phyloP scores from a whole-genome alignment of 2,797 vertebrate genomes.

The Botia almorhae region DNA sequence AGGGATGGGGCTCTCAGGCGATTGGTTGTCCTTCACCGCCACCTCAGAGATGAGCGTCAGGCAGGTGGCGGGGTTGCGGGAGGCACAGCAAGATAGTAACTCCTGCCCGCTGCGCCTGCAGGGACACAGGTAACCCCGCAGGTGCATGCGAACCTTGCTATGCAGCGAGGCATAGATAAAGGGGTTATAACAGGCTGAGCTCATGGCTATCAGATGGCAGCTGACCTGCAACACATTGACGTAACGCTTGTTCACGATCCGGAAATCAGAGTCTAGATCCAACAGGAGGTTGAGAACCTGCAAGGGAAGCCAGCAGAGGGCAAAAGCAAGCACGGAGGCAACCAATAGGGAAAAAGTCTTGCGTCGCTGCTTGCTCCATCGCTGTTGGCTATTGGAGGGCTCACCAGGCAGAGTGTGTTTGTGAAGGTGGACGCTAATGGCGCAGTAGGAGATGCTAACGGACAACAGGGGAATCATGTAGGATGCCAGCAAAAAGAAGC shows the following conservation, averaged over 20 bases:
- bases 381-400: constrained; percentile 67
- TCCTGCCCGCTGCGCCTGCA: constrained; percentile 51
- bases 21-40: constrained; percentile 45
- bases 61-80: constrained; percentile 43
- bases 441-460: constrained; percentile 80
- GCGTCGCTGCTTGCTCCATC: constrained; percentile 75
- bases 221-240: constrained; percentile 78
- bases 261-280: constrained; percentile 80
- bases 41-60: constrained; percentile 53
- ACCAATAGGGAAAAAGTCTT: constrained; percentile 79
- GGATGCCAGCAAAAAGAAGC: constrained; percentile 72
- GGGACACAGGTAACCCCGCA: constrained; percentile 71
- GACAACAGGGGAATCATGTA: constrained; percentile 82
- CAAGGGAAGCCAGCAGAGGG: constrained; percentile 81
- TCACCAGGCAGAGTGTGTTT: constrained; percentile 75
- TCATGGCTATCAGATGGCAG: constrained; percentile 83
- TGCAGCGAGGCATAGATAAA: constrained; percentile 84
- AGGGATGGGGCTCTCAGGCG: constrained; percentile 14
- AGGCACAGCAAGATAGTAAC: constrained; percentile 51
- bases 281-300: constrained; percentile 81
- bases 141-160: constrained; percentile 79
- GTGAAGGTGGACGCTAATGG: constrained; percentile 76
- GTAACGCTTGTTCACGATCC: constrained; percentile 79
- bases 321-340: constrained; percentile 79
- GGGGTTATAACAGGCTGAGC: constrained; percentile 82